phyloP scores from a whole-genome alignment of 1,140 invertebrate genomes.

The Anadara kagoshimensis region DNA sequence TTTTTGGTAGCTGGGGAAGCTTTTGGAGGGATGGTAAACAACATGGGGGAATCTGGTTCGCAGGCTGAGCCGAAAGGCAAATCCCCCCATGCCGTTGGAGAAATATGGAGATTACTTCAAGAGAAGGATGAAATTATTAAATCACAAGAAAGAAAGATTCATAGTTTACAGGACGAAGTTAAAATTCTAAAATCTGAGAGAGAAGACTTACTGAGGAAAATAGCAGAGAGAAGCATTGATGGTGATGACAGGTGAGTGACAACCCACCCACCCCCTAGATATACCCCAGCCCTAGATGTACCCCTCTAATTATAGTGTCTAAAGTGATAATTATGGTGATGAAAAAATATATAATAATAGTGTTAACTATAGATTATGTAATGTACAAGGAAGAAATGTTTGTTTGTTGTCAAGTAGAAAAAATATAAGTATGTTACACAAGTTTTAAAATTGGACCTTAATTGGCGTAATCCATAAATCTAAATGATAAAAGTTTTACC shows the following conservation, averaged over 20 bases:
- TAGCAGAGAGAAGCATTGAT: neutral
- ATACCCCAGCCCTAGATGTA: too few species aligned
- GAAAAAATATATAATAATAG: too few species aligned
- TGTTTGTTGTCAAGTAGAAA: too few species aligned
- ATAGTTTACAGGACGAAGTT: constrained; percentile 1
- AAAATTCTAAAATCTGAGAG: constrained; percentile 1
- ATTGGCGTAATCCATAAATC: too few species aligned
- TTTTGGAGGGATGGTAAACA: constrained; percentile 17
- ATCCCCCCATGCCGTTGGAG: constrained; percentile 7
- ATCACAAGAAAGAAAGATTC: constrained; percentile 6
- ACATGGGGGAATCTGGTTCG: neutral
- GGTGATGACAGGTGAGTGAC: constrained; percentile 13
- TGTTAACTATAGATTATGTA: too few species aligned
- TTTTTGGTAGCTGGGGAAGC: constrained; percentile 4
- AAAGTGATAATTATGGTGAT: too few species aligned
- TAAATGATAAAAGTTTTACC: too few species aligned
- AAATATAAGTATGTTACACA: too few species aligned
- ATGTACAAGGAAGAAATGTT: too few species aligned
- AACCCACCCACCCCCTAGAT: too few species aligned
- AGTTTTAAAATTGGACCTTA: too few species aligned
- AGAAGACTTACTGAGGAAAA: neutral
- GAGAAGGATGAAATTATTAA: constrained; percentile 14
- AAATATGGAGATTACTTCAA: constrained; percentile 19
- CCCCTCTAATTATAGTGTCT: too few species aligned
- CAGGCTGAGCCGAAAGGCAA: neutral